Evolutionary conservation across 2,797 vertebrate species (phyloP), one percentile per base, ranked within the genome.

Genomic region (Paedocypris micromegethes): DNA sequence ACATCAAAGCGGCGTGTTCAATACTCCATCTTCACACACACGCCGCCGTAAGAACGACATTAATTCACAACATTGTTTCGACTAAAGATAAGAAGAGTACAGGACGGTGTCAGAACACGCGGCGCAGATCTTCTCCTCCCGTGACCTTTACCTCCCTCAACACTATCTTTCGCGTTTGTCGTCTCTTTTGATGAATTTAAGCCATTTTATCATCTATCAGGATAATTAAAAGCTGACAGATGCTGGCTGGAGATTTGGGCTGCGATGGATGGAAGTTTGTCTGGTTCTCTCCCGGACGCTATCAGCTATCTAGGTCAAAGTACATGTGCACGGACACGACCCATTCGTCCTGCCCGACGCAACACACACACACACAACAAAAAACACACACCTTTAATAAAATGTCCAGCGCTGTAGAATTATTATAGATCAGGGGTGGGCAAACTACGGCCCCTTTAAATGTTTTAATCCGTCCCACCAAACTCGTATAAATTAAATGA

Each of bases 271-370:
- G 47, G 37, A 62, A 60, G 53, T 60, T 68, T 7, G 5, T 70
- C 68, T 64, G 9, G 2, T 60, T 40, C 54, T 70, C 47, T 46
- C 53, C 53, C 66, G 53, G 65, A 67, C 63, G 48, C 58, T 63
- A 44, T 75, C 54, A 63, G 58, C 66, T 70, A 58, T 62, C 54
- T 72, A 64, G 69, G 69, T 75, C 65, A 67, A 48, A 58, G 68
- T 58, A 64, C 68, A 52, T 42, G 40, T 8, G 58, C 55, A 64
- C 55, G 56, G 57, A 49, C 60, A 55, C 23, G 37, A 60, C 38
- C 4, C 52, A 61, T 69, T 69, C 55, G 46, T 60, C 42, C 57
- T 9, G 51, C 9, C 4, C 23, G 7, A 61, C n/a, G n/a, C n/a
- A n/a, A n/a, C n/a, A n/a, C n/a, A n/a, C 39, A 7, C 49, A 70